Evolutionary conservation across 2,888 invertebrate species (phyloP).

Genomic region (Molorchus minor): DNA sequence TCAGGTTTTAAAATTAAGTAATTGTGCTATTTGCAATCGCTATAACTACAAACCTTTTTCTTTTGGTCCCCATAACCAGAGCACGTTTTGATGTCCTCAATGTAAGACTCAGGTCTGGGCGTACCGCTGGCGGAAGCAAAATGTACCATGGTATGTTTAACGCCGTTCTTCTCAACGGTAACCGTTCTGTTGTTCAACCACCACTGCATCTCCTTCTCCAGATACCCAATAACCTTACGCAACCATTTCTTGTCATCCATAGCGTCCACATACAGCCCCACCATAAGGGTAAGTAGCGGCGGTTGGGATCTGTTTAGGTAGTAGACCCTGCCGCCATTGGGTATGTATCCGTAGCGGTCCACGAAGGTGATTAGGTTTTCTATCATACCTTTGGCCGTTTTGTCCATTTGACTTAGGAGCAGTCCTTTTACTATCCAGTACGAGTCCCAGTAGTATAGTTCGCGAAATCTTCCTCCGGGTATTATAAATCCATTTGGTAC

Average conservation of each 20-base stretch:
- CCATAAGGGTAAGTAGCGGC: conserved; percentile 77
- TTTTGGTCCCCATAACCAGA: not conserved
- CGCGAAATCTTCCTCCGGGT: conserved; percentile 77
- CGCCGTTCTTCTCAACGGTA: conserved; percentile 63
- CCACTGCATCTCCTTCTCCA: conserved; percentile 73
- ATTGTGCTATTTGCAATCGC: too few species aligned
- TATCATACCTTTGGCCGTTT: conserved; percentile 73
- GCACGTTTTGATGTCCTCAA: conserved; percentile 69
- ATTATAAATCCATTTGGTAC: conserved; percentile 71
- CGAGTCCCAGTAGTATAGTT: conserved; percentile 88
- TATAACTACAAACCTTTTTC: too few species aligned
- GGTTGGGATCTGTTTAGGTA: conserved; percentile 78
- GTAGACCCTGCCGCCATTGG: conserved; percentile 86
- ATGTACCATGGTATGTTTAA: conserved; percentile 67
- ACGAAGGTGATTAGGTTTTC: conserved; percentile 79
- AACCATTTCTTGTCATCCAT: conserved; percentile 75
- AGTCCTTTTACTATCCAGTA: conserved; percentile 85
- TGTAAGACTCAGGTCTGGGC: conserved; percentile 78
- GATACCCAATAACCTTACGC: conserved; percentile 64
- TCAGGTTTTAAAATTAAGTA: too few species aligned
- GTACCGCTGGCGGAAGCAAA: conserved; percentile 71
- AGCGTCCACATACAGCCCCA: conserved; percentile 72
- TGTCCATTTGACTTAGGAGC: conserved; percentile 77
- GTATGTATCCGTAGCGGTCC: conserved; percentile 74
- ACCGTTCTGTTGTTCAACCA: conserved; percentile 71